Evolutionary conservation across 2,888 invertebrate genomes (phyloP), one percentile per base, ranked within the genome.

Genomic region (Synergus gifuensis): DNA sequence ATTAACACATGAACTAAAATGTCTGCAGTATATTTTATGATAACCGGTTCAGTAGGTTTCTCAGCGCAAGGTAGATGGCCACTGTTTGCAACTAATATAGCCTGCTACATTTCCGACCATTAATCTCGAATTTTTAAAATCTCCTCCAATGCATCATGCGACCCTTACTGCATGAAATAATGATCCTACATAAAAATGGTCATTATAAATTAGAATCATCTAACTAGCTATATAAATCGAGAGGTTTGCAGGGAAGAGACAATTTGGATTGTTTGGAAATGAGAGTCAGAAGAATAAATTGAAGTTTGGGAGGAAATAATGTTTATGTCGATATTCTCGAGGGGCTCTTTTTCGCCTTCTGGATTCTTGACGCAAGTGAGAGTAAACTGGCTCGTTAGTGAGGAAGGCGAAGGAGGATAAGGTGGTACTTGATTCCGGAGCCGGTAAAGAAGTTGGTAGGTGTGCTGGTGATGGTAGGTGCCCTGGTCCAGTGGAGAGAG

Each of bases 331-430:
- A 60, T 60, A 22, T 22, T 22, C 12, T 60, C 60, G 22, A 22
- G 22, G 14, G 14, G 4, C 14, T 11, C 60, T 22, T 60, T 60
- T 60, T n/a, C 22, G 22, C 60, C 60, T 44, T 44, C 22, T 46
- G 46, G 42, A 44, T 46, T 67, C 44, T 46, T 67, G 67, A 67
- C 67, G 18, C 44, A 44, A 67, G 44, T 67, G 67, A 67, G 67
- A 67, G 67, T 67, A 84, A 84, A 82, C 82, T 81, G 76, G 83
- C 84, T 83, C 84, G 84, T 84, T 84, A 83, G 79, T n/a, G 63
- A 63, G 73, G 60, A 44, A 44, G 63, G 64, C 22, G n/a, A 49
- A 46, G 18, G 54, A 40, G 58, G 76, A 58, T 54, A 54, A 54
- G 76, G 54, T 42, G 73, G 83, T 80, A 83, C 82, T 82, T 79